Conservation (phyloP, 37 sponge, comb jelly and placozoan species). For the Sycon ciliatum region DNA sequence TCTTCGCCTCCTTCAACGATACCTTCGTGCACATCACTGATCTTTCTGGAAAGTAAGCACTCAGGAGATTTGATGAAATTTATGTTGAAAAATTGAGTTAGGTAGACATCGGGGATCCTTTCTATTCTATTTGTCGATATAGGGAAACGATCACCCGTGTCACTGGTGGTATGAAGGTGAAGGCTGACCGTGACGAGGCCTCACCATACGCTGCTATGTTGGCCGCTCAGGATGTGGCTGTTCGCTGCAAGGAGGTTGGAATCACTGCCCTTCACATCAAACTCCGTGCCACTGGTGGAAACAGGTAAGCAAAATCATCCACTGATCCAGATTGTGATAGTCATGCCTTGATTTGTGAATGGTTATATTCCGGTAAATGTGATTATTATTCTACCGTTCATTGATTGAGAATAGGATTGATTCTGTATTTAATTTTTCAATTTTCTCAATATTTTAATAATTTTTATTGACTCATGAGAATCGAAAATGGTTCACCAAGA, state of each 20-base stretch:
- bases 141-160: slow-evolving; percentile 95
- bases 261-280: slow-evolving; percentile 96
- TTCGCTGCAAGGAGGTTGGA: slow-evolving; percentile 82
- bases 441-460: background rate
- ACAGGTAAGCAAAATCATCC: slow-evolving; percentile 50
- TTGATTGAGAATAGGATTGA: too few species aligned
- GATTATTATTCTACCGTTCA: too few species aligned
- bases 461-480: too few species aligned
- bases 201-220: slow-evolving; percentile 99
- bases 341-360: too few species aligned
- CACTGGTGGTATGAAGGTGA: slow-evolving; percentile 99
- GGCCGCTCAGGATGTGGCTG: slow-evolving; percentile 99
- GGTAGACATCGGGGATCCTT: too few species aligned
- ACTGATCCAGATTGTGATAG: too few species aligned
- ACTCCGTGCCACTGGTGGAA: slow-evolving; percentile 94
- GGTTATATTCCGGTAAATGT: too few species aligned
- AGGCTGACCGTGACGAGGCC: slow-evolving; percentile 99
- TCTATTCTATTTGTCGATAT: background rate
- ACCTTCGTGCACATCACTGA: slow-evolving; percentile 99
- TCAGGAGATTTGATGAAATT: background rate
- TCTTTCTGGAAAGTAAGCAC: slow-evolving; percentile 77
- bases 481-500: too few species aligned
- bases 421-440: background rate
- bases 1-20: slow-evolving; percentile 99
- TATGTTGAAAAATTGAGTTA: too few species aligned